These are phyloP conservation scores for Drosophila nr. perissopoda DNA, from an alignment of 2,888 invertebrate species.

Conservation along the genomic window DNA sequence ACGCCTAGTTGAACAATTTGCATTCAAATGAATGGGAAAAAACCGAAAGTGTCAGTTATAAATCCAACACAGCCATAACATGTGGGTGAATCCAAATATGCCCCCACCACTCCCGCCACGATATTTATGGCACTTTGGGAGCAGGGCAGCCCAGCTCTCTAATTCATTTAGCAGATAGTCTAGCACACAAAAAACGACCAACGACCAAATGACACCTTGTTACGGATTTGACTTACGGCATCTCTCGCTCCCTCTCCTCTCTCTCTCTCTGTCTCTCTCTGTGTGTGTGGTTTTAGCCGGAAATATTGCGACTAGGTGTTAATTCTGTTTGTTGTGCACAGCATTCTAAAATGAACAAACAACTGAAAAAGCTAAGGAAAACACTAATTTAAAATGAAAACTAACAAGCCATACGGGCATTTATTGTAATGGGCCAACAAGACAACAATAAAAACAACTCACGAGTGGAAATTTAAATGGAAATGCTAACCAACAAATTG, in stretches of 20 bases:
- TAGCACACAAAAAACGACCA: constrained; percentile 18
- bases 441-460: neutral
- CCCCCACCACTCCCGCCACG: neutral
- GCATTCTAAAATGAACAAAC: constrained; percentile 51
- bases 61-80: constrained; percentile 43
- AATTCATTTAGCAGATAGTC: constrained; percentile 63
- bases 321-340: constrained; percentile 60
- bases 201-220: constrained; percentile 72
- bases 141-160: constrained; percentile 42
- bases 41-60: constrained; percentile 70
- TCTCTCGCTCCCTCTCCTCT: neutral
- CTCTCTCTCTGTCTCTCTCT: neutral
- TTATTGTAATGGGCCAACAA: constrained; percentile 1
- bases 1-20: constrained; percentile 67
- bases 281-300: constrained; percentile 58
- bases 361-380: constrained; percentile 49
- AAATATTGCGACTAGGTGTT: constrained; percentile 75
- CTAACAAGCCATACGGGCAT: constrained; percentile 62
- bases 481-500: constrained; percentile 19
- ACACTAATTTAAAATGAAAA: constrained; percentile 44
- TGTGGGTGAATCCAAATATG: constrained; percentile 38
- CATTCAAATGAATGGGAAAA: constrained; percentile 60
- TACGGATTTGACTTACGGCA: constrained; percentile 57
- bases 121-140: constrained; percentile 47
- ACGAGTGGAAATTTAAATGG: constrained; percentile 23